phyloP scores from a whole-genome alignment of 2,113 vertebrate genomes.

The Arenaria interpres region DNA sequence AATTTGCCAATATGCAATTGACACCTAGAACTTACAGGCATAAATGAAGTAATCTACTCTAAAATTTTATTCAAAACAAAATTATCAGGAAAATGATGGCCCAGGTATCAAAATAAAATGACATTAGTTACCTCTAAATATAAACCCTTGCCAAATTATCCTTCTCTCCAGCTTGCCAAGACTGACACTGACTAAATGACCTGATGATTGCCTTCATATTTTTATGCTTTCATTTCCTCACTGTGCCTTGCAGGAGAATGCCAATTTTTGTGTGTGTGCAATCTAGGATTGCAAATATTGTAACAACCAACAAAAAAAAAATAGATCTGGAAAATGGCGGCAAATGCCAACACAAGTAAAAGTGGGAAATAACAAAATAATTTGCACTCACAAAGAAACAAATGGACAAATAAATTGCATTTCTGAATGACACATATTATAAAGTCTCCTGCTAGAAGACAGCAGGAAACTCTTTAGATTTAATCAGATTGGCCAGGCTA shows the following conservation, averaged over 20 bases:
- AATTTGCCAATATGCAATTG: neutral
- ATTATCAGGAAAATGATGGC: neutral
- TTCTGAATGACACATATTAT: neutral
- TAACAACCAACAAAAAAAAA: neutral
- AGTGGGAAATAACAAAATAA: neutral
- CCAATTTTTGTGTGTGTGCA: neutral
- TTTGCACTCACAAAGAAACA: neutral
- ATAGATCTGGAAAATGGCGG: neutral
- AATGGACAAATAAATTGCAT: neutral
- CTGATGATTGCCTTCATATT: conserved; percentile 20
- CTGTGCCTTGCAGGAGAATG: neutral
- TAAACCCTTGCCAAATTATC: conserved; percentile 8
- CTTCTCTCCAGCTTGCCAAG: conserved; percentile 17
- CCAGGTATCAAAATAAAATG: neutral
- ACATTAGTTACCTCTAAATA: neutral
- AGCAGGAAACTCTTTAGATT: neutral
- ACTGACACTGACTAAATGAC: conserved; percentile 33
- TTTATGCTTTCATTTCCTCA: conserved; percentile 33
- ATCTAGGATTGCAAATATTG: conserved; percentile 26
- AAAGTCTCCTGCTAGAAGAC: neutral
- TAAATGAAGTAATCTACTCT: neutral
- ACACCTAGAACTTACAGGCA: neutral
- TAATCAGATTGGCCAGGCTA: neutral
- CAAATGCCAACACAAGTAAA: neutral
- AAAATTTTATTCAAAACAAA: conserved; percentile 7